These are phyloP conservation scores for Cuniculus paca DNA, from an alignment of 2,797 vertebrate genomes.

Conservation along the genomic window DNA sequence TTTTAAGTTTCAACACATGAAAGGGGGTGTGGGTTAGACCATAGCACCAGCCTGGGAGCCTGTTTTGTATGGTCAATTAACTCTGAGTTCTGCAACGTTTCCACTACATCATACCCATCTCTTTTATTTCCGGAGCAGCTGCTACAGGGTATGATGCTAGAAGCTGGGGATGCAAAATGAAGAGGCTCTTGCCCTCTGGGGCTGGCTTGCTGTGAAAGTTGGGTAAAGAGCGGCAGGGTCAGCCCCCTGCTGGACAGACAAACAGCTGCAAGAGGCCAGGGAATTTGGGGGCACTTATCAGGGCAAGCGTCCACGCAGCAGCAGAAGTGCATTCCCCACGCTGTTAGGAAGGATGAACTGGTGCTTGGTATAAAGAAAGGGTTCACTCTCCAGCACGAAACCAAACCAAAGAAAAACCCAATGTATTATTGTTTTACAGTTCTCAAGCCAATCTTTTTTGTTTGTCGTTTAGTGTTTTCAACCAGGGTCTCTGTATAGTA, in stretches of 20 bases:
- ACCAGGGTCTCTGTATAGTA: background rate
- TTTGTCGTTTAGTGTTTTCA: background rate
- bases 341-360: background rate
- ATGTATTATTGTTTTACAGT: background rate
- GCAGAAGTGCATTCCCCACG: background rate
- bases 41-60: background rate
- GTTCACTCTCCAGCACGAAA: background rate
- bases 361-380: background rate
- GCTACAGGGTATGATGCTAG: background rate
- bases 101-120: background rate
- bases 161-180: background rate
- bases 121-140: background rate
- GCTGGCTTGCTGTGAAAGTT: background rate
- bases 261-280: background rate
- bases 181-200: background rate
- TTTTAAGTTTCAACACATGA: background rate
- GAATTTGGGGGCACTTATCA: background rate
- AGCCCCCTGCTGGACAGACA: background rate
- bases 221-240: background rate
- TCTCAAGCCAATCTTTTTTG: background rate
- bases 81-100: background rate
- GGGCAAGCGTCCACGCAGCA: background rate
- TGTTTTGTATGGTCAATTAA: background rate
- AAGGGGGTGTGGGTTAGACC: background rate
- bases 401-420: background rate